Evolutionary conservation across 92 coral and sea anemone genomes (phyloP).

Genomic region (Diadumene lineata): DNA sequence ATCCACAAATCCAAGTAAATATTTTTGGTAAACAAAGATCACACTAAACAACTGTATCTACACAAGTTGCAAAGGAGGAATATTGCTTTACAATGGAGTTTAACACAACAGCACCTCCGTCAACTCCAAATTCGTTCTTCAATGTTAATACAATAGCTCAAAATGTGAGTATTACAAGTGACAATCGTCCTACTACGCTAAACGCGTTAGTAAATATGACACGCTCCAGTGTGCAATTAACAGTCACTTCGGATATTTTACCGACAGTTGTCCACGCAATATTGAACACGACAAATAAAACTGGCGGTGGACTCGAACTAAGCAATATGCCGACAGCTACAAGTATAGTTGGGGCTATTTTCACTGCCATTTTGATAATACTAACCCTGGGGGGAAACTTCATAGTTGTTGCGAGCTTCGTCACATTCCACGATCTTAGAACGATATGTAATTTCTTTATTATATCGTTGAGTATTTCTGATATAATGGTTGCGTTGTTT

Average conservation of each 20-base stretch:
- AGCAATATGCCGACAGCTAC: constrained; percentile 21
- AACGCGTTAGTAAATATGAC: constrained; percentile 1
- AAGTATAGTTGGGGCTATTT: constrained; percentile 65
- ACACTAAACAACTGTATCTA: neutral
- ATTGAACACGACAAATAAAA: constrained; percentile 14
- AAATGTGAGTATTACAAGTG: neutral
- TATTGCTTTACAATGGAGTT: neutral
- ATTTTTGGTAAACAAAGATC: neutral
- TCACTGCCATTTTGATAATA: constrained; percentile 70
- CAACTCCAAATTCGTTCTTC: neutral
- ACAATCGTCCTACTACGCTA: neutral
- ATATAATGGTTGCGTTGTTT: constrained; percentile 70
- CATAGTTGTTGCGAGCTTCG: constrained; percentile 84
- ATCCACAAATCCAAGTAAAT: no score
- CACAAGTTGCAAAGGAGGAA: neutral
- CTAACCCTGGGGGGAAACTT: constrained; percentile 79
- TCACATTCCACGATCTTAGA: constrained; percentile 81
- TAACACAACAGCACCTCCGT: neutral
- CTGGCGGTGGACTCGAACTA: neutral
- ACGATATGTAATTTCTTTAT: constrained; percentile 91
- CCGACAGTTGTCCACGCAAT: constrained; percentile 5
- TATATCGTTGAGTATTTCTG: constrained; percentile 81
- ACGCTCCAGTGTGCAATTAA: neutral
- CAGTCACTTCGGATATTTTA: neutral
- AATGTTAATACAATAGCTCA: neutral